Evolutionary conservation across 1,140 invertebrate species (phyloP).

Genomic region (Bombus confusus): DNA sequence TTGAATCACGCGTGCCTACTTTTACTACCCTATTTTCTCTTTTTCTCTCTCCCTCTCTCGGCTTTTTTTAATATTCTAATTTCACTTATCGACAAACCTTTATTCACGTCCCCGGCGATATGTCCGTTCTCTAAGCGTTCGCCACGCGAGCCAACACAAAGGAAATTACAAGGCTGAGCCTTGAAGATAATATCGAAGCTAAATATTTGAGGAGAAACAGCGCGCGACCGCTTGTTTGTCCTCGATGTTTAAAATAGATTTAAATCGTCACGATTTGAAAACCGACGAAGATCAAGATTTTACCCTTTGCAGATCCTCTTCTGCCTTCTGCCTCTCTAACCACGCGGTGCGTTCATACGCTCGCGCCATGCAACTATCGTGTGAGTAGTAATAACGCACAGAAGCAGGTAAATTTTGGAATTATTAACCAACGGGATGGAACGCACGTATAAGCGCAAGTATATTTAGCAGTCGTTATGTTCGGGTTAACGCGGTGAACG

Average conservation of each 20-base stretch:
- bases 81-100: constrained; percentile 21
- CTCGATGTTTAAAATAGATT: constrained; percentile 19
- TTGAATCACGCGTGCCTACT: not conserved
- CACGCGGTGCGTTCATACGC: not conserved
- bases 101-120: not conserved
- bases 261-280: constrained; percentile 16
- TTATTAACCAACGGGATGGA: constrained; percentile 13
- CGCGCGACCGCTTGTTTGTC: not conserved
- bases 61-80: not conserved
- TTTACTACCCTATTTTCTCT: not conserved
- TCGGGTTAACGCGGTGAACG: constrained; percentile 57
- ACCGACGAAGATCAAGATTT: not conserved
- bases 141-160: not conserved
- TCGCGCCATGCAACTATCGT: not conserved
- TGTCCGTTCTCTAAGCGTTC: not conserved
- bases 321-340: not conserved
- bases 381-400: constrained; percentile 46
- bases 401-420: constrained; percentile 27
- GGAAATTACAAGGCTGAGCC: constrained; percentile 5
- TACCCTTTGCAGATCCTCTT: not conserved
- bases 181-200: constrained; percentile 25
- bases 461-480: constrained; percentile 62
- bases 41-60: not conserved
- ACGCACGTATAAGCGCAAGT: constrained; percentile 29
- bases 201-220: constrained; percentile 27